Evolutionary conservation across 2,797 vertebrate genomes (phyloP).

Genomic region (Stomatorhinus walkeri): DNA sequence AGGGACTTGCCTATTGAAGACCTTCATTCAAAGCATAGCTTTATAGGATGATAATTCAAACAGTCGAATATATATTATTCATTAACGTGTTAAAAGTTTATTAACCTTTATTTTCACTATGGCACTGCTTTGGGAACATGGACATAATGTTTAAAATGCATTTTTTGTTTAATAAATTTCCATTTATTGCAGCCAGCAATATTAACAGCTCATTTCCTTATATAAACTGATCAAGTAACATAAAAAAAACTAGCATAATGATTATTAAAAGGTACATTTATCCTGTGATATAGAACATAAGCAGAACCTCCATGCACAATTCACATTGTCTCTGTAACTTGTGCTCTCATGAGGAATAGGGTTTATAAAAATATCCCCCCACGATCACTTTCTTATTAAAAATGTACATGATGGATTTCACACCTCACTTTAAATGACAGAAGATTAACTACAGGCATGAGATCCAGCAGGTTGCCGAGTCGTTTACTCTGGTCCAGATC

Average conservation of each 20-base stretch:
- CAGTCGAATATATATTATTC: neutral
- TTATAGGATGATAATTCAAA: neutral
- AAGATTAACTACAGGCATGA: neutral
- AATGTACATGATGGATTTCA: constrained; percentile 14
- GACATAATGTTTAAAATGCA: neutral
- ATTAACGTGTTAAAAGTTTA: neutral
- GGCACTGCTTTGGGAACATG: neutral
- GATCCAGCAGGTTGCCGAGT: neutral
- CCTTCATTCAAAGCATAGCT: neutral
- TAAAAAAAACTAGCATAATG: neutral
- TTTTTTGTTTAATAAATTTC: neutral
- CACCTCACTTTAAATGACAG: neutral
- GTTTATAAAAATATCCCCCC: neutral
- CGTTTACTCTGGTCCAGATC: neutral
- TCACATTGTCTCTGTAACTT: neutral
- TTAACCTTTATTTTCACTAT: neutral
- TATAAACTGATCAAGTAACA: neutral
- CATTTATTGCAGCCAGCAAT: neutral
- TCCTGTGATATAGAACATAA: neutral
- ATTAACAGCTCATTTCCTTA: neutral
- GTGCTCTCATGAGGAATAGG: neutral
- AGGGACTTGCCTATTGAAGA: neutral
- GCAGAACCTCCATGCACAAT: neutral
- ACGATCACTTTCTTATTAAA: neutral
- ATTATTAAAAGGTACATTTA: neutral